phyloP scores from a whole-genome alignment of 2,888 invertebrate species.

The Iphiclides podalirius region DNA sequence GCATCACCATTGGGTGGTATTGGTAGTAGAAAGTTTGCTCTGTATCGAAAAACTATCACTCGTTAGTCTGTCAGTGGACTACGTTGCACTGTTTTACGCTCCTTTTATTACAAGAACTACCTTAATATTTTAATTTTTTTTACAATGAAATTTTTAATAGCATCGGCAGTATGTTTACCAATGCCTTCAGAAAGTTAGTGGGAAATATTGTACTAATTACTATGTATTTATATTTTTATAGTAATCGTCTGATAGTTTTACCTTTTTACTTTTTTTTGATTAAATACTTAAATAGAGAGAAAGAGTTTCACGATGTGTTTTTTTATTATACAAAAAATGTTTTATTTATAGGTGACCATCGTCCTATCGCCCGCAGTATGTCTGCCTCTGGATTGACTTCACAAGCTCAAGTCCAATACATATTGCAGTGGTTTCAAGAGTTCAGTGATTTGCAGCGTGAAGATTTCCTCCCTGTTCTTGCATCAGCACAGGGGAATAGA shows the following conservation, averaged over 20 bases:
- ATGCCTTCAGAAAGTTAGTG: conserved; percentile 54
- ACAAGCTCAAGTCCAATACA: conserved; percentile 89
- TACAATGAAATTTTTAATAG: conserved; percentile 40
- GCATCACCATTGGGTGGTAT: conserved; percentile 30
- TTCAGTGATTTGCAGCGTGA: conserved; percentile 93
- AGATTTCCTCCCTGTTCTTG: conserved; percentile 89
- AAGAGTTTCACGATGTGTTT: too few species aligned
- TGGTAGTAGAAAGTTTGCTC: conserved; percentile 38
- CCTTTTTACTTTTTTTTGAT: too few species aligned
- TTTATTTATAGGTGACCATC: conserved; percentile 44
- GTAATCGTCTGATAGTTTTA: too few species aligned
- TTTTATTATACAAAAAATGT: too few species aligned
- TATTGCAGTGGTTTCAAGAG: conserved; percentile 93
- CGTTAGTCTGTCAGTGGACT: conserved; percentile 30
- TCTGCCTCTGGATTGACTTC: conserved; percentile 79
- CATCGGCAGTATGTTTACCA: conserved; percentile 57
- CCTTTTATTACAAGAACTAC: conserved; percentile 15
- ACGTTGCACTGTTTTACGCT: conserved; percentile 26
- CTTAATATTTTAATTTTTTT: conserved; percentile 16
- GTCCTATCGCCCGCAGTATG: conserved; percentile 65
- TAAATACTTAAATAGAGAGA: too few species aligned
- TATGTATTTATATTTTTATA: too few species aligned
- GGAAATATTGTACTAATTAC: too few species aligned
- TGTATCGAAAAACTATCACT: conserved; percentile 16
- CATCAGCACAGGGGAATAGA: conserved; percentile 80